Conservation (phyloP, 2,797 vertebrate species). For the Tamandua tetradactyla region DNA sequence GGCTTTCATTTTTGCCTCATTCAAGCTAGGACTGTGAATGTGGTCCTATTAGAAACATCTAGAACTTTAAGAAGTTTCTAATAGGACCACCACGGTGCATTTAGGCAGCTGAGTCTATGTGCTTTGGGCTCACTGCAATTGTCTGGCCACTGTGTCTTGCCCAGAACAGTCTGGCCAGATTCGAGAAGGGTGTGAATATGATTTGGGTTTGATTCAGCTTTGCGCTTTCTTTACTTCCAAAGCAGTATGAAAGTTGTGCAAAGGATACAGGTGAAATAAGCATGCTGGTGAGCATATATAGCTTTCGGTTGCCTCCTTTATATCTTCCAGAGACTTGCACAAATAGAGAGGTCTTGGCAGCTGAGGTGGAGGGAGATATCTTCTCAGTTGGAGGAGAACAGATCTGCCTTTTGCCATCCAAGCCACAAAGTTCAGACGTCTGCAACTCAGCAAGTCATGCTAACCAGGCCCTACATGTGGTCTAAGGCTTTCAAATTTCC, state of each 20-base stretch:
- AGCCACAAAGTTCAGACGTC: not conserved
- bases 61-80: no score
- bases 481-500: not conserved
- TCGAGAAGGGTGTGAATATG: rapidly evolving
- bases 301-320: no score
- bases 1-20: not conserved
- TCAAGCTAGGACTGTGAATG: not conserved
- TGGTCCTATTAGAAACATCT: no score
- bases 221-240: not conserved
- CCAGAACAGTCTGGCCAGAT: not conserved
- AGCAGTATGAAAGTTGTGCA: not conserved
- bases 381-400: not conserved
- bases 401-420: rapidly evolving
- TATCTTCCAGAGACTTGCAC: not conserved
- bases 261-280: rapidly evolving
- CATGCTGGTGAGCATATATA: rapidly evolving
- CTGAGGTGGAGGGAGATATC: rapidly evolving
- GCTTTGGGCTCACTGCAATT: rapidly evolving
- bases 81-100: rapidly evolving
- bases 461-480: no score
- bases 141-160: not conserved
- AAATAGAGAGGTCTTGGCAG: not conserved
- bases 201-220: not conserved
- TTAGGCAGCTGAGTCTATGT: rapidly evolving
- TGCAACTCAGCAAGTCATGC: not conserved